Conservation (phyloP, 2,113 vertebrate species). For the Rhipidura dahli region DNA sequence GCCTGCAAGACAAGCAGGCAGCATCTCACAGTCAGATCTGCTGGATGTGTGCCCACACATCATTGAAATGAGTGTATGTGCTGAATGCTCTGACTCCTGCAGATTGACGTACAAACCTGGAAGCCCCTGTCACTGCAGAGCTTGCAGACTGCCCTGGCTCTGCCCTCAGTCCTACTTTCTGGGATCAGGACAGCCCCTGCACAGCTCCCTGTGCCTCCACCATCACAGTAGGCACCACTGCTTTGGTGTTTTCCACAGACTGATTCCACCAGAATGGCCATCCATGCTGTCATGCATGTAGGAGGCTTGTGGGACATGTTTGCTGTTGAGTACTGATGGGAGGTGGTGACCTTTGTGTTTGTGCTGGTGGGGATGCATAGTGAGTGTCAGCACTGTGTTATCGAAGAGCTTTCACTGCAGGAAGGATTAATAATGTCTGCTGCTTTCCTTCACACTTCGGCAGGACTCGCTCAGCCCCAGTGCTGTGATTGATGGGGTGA, state of each 20-base stretch:
- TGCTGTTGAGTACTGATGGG: background rate
- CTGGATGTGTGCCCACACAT: fast-evolving
- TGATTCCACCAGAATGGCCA: background rate
- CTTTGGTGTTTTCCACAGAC: background rate
- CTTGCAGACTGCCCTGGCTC: background rate
- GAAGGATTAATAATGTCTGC: slow-evolving; percentile 9
- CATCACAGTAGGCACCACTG: background rate
- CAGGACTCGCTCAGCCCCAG: background rate
- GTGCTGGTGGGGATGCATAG: background rate
- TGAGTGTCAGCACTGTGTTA: background rate
- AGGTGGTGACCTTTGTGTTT: background rate
- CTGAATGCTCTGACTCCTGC: background rate
- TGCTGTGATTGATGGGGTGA: slow-evolving; percentile 49
- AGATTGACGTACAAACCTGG: background rate
- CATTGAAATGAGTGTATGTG: background rate
- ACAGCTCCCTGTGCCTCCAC: background rate
- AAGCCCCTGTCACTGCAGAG: background rate
- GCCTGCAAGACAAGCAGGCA: background rate
- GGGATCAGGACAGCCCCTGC: background rate
- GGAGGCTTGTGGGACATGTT: background rate
- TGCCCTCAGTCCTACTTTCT: background rate
- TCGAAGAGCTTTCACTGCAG: background rate
- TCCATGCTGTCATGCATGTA: background rate
- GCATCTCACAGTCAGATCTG: background rate
- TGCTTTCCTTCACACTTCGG: slow-evolving; percentile 34